Conservation (phyloP, 1,140 invertebrate species). For the Bombus waltoni region DNA sequence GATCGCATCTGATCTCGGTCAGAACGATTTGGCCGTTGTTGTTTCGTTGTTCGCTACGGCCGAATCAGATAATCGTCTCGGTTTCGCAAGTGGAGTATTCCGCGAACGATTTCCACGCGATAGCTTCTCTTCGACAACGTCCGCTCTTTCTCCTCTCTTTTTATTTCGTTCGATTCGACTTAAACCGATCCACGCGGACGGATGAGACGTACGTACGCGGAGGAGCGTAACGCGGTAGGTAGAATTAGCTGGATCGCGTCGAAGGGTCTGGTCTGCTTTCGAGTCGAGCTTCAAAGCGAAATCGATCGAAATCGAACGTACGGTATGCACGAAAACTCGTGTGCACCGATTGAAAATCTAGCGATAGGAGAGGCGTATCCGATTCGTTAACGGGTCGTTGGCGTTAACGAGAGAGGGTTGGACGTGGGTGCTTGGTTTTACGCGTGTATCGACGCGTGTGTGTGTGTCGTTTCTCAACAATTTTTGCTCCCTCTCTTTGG, state of each 20-base stretch:
- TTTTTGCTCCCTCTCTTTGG: slow-evolving; percentile 13
- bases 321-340: not conserved
- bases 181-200: not conserved
- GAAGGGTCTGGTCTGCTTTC: not conserved
- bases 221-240: not conserved
- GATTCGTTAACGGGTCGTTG: too few relatives aligned
- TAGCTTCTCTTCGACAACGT: slow-evolving; percentile 25
- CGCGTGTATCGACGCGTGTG: not conserved
- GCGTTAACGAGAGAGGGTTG: not conserved
- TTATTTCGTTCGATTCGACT: too few relatives aligned
- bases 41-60: slow-evolving; percentile 40
- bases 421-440: not conserved
- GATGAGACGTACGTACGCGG: not conserved
- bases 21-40: slow-evolving; percentile 54
- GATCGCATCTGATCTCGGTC: slow-evolving; percentile 68
- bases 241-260: not conserved
- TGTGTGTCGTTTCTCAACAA: slow-evolving; percentile 54
- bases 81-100: slow-evolving; percentile 48
- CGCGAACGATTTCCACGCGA: slow-evolving; percentile 44
- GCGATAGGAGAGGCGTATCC: not conserved
- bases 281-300: not conserved
- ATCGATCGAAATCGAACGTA: not conserved
- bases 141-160: not conserved
- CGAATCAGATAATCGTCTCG: slow-evolving; percentile 53
- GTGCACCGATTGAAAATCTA: not conserved